phyloP scores from a whole-genome alignment of 2,797 vertebrate species.

The Enteromius mattozi region DNA sequence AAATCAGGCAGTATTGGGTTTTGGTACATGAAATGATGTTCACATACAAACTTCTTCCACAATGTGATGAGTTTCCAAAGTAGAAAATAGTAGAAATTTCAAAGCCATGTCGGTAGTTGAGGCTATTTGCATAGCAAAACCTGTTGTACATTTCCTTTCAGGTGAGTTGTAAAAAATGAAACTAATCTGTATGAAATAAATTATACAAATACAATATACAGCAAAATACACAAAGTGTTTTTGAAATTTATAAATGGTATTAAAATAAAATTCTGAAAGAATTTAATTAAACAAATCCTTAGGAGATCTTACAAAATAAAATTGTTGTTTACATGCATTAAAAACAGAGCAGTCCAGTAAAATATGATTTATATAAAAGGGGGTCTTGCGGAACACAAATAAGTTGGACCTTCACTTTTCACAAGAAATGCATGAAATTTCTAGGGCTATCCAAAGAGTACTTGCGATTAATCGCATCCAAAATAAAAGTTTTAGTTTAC shows the following conservation, averaged over 20 bases:
- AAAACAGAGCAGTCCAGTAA: not conserved
- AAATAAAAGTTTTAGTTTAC: too few relatives aligned
- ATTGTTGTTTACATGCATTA: not conserved
- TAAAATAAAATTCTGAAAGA: not conserved
- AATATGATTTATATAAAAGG: not conserved
- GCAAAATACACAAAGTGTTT: not conserved
- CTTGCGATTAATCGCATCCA: too few relatives aligned
- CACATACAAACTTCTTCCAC: too few relatives aligned
- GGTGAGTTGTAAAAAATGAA: not conserved
- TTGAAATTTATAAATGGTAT: not conserved
- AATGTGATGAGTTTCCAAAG: not conserved
- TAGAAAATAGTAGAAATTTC: not conserved
- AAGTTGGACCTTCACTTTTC: not conserved
- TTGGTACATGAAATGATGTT: not conserved
- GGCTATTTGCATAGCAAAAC: not conserved
- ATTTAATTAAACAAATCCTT: not conserved
- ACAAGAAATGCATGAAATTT: not conserved
- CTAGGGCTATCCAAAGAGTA: not conserved
- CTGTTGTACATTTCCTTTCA: not conserved
- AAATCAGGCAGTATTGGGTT: not conserved
- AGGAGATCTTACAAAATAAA: not conserved
- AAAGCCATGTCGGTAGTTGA: not conserved
- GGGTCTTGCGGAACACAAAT: not conserved
- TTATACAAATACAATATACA: not conserved
- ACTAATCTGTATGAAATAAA: not conserved